Evolutionary conservation across 2,797 vertebrate genomes (phyloP), one percentile per base, ranked within the genome.

Genomic region (Coranthus polyacanthus): DNA sequence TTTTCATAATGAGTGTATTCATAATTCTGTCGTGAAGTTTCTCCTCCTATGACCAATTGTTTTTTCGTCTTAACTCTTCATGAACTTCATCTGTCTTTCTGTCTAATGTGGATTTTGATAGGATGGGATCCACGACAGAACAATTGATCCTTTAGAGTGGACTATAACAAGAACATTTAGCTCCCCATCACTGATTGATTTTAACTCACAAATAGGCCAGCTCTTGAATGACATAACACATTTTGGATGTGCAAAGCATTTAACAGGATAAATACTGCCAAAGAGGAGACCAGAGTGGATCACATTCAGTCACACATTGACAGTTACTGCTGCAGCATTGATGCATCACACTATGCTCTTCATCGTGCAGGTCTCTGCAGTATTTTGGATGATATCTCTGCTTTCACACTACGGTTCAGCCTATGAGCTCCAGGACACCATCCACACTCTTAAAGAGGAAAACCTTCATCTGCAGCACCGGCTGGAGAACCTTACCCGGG

Each of bases 371-470:
- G 12, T 83, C 43, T 21, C 65, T 2, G 15, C 70, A 0, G 17
- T 65, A 21, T 11, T 88, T n/a, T 81, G 74, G 66, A 52, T 79
- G 4, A 58, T 82, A 34, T 79, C 45, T 38, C 64, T 84, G 65
- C 42, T 83, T 41, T 72, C 73, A 21, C 36, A 9, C 32, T 26
- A 47, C 2, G 60, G 78, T 45, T 84, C 71, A 8, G 74, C 78
- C 4, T 94, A 93, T 17, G 90, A 94, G 76, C 90, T 95, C 13
- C 92, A 94, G 50, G 92, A 95, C 41, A 93, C 93, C 47, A 90
- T 92, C 62, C 79, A 89, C 43, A 78, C 79, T 34, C 80, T 94
- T 54, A 93, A 89, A 62, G 88, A 88, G 2, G 92, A 95, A 68
- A 94, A 94, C 51, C 4, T 82, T 2, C 85, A 91, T 13, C 86